A percentile compares a stretch with the other conserved stretches of the same genome.
These are phyloP conservation scores for Temnothorax nylanderi DNA, from an alignment of 1,140 invertebrate genomes.

Conservation along the genomic window DNA sequence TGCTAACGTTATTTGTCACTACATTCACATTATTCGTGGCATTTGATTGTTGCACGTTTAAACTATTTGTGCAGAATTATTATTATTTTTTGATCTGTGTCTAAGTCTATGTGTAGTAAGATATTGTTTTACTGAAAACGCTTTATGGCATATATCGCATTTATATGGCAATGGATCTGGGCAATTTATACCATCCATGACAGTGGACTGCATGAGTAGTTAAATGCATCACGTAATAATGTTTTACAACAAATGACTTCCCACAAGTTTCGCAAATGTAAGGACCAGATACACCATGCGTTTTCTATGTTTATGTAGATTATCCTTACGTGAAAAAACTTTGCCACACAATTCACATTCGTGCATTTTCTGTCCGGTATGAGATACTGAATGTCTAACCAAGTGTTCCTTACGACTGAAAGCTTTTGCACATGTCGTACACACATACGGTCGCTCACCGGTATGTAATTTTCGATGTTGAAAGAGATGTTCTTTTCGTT, in stretches of 20 bases:
- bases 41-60: conserved; percentile 63
- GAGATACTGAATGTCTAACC: conserved; percentile 90
- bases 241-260: conserved; percentile 90
- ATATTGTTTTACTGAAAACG: conserved; percentile 86
- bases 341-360: conserved; percentile 92
- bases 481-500: conserved; percentile 88
- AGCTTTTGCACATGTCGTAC: conserved; percentile 89
- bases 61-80: conserved; percentile 64
- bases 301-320: conserved; percentile 90
- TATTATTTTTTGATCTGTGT: conserved; percentile 83
- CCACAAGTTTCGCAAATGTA: conserved; percentile 91
- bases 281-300: conserved; percentile 89
- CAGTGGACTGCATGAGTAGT: conserved; percentile 82
- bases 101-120: conserved; percentile 85
- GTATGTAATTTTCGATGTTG: conserved; percentile 91
- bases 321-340: conserved; percentile 91
- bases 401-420: conserved; percentile 92
- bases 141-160: conserved; percentile 87
- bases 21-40: conserved; percentile 51
- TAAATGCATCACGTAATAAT: conserved; percentile 89
- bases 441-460: conserved; percentile 91
- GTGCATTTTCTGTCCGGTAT: conserved; percentile 91
- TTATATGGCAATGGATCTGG: conserved; percentile 85
- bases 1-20: conserved; percentile 63
- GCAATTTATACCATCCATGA: conserved; percentile 75